phyloP scores from a whole-genome alignment of 1,140 invertebrate genomes.

The Heliconius hermathena region DNA sequence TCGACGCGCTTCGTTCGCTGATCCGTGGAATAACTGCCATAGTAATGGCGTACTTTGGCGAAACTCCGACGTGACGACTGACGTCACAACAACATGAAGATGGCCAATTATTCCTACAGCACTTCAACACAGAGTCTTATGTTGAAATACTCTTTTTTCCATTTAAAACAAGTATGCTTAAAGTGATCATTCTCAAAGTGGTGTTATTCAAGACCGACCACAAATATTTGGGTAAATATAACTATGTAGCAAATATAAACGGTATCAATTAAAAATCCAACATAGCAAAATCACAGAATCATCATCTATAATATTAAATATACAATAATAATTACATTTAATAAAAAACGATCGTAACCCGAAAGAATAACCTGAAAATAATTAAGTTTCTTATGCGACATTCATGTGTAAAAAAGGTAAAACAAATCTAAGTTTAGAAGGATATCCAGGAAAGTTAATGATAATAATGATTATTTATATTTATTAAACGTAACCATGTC shows the following conservation, averaged over 20 bases:
- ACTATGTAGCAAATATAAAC: background rate
- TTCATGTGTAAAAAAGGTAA: no score
- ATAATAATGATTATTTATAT: no score
- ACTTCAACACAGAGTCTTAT: background rate
- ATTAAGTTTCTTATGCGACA: no score
- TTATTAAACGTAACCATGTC: no score
- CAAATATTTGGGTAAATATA: background rate
- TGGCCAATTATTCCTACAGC: conserved; percentile 19
- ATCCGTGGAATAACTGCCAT: conserved; percentile 44
- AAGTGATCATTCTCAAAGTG: background rate
- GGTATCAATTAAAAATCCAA: background rate
- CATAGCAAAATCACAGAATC: background rate
- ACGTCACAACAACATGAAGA: conserved; percentile 45
- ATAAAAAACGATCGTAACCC: no score
- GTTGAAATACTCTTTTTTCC: background rate
- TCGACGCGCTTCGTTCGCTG: conserved; percentile 56
- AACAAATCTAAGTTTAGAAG: no score
- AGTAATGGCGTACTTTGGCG: conserved; percentile 40
- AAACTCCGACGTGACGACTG: conserved; percentile 42
- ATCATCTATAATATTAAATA: no score
- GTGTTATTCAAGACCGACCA: background rate
- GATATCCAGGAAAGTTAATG: no score
- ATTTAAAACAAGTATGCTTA: background rate
- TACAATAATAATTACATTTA: no score
- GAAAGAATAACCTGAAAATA: no score